Evolutionary conservation across 2,888 invertebrate species (phyloP).

Genomic region (Trachelus stipa): DNA sequence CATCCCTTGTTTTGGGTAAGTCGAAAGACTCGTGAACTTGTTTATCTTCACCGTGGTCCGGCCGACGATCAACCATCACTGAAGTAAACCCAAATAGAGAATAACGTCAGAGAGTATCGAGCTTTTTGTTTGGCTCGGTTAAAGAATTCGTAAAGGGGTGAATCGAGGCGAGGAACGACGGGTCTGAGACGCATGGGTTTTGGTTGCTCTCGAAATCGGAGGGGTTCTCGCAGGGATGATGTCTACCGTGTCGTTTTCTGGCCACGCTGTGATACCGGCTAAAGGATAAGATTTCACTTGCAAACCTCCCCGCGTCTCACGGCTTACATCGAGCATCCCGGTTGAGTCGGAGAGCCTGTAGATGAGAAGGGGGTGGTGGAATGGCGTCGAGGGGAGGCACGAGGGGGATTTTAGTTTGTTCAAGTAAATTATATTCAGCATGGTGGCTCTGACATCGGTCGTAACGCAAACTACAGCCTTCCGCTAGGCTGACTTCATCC

Average conservation of each 20-base stretch:
- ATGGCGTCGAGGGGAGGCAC: conserved; percentile 18
- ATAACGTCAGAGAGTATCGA: conserved; percentile 52
- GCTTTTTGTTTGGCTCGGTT: conserved; percentile 51
- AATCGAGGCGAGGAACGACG: conserved; percentile 36
- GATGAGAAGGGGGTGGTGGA: conserved; percentile 15
- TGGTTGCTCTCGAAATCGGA: conserved; percentile 15
- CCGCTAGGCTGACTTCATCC: conserved; percentile 40
- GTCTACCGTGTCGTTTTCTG: background rate
- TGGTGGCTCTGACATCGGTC: conserved; percentile 59
- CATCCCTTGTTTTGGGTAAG: background rate
- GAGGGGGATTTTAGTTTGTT: conserved; percentile 62
- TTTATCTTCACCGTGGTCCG: background rate
- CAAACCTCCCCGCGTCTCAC: background rate
- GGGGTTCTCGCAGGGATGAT: conserved; percentile 33
- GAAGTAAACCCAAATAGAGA: conserved; percentile 60
- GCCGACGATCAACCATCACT: background rate
- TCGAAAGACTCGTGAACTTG: background rate
- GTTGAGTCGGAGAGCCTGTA: conserved; percentile 13
- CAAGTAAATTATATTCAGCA: conserved; percentile 66
- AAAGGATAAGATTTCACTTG: conserved; percentile 45
- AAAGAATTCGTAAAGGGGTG: conserved; percentile 62
- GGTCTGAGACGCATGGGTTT: conserved; percentile 35
- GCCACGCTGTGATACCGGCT: conserved; percentile 33
- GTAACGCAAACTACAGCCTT: conserved; percentile 64
- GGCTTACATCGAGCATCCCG: background rate